A percentile compares a stretch with the other conserved stretches of the same genome.
phyloP scores from a whole-genome alignment of 2,888 invertebrate genomes.

The Metalampra italica region DNA sequence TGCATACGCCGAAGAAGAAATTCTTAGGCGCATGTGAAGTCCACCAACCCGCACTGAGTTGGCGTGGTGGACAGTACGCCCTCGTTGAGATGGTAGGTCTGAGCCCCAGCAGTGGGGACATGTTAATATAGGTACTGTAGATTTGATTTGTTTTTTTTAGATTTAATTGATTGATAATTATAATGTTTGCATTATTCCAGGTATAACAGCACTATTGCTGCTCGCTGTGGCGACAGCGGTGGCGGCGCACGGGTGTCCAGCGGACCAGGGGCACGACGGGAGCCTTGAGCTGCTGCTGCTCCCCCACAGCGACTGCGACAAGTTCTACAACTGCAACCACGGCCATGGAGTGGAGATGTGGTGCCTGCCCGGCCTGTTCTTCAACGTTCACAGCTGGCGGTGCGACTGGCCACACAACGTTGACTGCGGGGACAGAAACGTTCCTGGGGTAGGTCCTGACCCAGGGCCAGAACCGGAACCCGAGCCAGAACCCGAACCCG shows the following conservation, averaged over 20 bases:
- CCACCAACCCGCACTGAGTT: too few species aligned
- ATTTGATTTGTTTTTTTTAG: too few species aligned
- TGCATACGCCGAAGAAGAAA: too few species aligned
- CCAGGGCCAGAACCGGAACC: conserved; percentile 4
- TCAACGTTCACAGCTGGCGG: conserved; percentile 69
- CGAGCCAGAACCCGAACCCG: conserved; percentile 1
- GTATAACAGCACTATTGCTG: conserved; percentile 27
- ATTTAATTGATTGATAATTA: too few species aligned
- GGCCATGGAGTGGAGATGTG: conserved; percentile 77
- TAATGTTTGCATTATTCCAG: conserved; percentile 29
- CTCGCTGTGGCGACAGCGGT: neutral
- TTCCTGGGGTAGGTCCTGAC: conserved; percentile 25
- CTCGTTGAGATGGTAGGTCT: too few species aligned
- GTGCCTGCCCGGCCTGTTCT: conserved; percentile 77
- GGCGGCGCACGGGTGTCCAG: neutral
- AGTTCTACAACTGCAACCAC: conserved; percentile 83
- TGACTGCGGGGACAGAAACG: conserved; percentile 69
- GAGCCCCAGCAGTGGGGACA: too few species aligned
- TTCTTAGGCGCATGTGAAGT: too few species aligned
- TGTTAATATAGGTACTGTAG: too few species aligned
- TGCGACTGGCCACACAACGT: conserved; percentile 82
- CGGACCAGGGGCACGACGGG: conserved; percentile 2
- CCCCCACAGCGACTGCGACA: conserved; percentile 75
- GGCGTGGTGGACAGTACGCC: too few species aligned
- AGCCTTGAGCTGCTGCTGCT: neutral